These are phyloP conservation scores for Corticium candelabrum DNA, from an alignment of 37 sponge, comb jelly and placozoan species.

Conservation along the genomic window DNA sequence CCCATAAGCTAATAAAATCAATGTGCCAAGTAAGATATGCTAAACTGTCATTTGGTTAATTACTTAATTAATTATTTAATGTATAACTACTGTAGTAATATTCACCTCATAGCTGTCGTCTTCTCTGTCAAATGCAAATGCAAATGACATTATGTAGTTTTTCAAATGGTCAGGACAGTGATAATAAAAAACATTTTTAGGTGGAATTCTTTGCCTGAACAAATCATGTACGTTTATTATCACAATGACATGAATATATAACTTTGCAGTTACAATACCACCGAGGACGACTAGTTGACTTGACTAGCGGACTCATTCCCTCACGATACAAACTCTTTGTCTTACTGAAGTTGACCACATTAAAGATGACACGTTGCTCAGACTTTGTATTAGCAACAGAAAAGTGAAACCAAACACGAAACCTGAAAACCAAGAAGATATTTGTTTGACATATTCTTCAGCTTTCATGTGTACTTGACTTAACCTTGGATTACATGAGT, in stretches of 20 bases:
- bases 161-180: constrained; percentile 81
- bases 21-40: no score
- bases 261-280: constrained; percentile 36
- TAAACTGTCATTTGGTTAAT: no score
- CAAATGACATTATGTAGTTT: constrained; percentile 89
- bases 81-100: no score
- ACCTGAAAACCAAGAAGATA: constrained; percentile 17
- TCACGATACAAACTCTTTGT: constrained; percentile 88
- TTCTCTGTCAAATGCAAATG: constrained; percentile 82
- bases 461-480: not conserved
- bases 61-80: no score
- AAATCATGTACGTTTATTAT: not conserved
- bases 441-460: no score
- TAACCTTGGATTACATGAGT: constrained; percentile 85
- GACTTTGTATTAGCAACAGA: constrained; percentile 55
- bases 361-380: constrained; percentile 75
- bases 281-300: constrained; percentile 75
- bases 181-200: constrained; percentile 87
- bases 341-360: constrained; percentile 91
- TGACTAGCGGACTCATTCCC: constrained; percentile 90
- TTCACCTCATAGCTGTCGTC: constrained; percentile 76
- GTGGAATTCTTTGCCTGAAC: constrained; percentile 71
- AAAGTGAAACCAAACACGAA: constrained; percentile 90
- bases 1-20: no score
- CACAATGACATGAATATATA: not conserved